phyloP scores from a whole-genome alignment of 1,140 invertebrate genomes.

The Eupristina koningsbergeri region DNA sequence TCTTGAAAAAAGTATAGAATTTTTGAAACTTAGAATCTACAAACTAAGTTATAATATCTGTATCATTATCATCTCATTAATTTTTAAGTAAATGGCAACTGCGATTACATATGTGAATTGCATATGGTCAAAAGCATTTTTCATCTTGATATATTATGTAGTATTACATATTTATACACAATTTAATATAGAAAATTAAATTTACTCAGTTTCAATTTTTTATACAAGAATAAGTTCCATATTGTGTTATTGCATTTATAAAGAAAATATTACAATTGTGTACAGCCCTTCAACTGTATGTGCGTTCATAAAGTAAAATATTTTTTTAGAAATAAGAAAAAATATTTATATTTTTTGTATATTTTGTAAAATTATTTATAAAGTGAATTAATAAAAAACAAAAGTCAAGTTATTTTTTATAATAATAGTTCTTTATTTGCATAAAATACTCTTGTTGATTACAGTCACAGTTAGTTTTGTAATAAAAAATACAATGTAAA shows the following conservation, averaged over 20 bases:
- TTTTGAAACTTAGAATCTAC: neutral
- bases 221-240: constrained; percentile 30
- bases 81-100: neutral
- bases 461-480: neutral
- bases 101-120: neutral
- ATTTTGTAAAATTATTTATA: constrained; percentile 51
- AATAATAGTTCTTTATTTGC: constrained; percentile 38
- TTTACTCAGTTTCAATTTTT: constrained; percentile 22
- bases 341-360: constrained; percentile 47
- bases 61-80: neutral
- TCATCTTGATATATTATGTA: constrained; percentile 1
- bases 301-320: constrained; percentile 14
- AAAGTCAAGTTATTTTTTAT: constrained; percentile 35
- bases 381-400: constrained; percentile 31
- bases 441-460: constrained; percentile 32
- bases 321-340: constrained; percentile 25
- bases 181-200: constrained; percentile 27
- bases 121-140: constrained; percentile 40
- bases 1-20: neutral
- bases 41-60: neutral
- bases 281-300: constrained; percentile 31
- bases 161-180: constrained; percentile 18
- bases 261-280: neutral
- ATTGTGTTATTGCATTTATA: constrained; percentile 30
- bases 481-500: constrained; percentile 3